These are phyloP conservation scores for Phyllostomus hastatus DNA, from an alignment of 2,113 vertebrate genomes.

Conservation along the genomic window DNA sequence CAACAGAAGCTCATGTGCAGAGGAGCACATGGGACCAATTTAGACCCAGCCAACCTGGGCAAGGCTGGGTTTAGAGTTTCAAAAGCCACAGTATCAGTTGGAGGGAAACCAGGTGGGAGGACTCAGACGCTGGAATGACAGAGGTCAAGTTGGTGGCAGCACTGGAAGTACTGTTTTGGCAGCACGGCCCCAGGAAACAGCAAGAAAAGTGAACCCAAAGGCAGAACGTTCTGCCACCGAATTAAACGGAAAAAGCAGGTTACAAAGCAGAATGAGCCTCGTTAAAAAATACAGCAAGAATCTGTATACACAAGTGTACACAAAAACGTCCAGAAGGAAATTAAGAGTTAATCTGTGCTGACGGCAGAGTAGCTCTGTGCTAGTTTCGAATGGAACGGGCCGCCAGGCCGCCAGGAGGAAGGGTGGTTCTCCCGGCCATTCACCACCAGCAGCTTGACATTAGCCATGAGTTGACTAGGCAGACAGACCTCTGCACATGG, in stretches of 20 bases:
- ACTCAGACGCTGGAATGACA: not conserved
- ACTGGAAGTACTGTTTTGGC: not conserved
- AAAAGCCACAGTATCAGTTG: not conserved
- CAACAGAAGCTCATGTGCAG: not conserved
- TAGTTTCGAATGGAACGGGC: not conserved
- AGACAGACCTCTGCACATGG: not conserved
- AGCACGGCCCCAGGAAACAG: not conserved
- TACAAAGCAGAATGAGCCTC: not conserved
- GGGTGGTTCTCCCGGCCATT: rapidly evolving
- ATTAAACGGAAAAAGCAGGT: not conserved
- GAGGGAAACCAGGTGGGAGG: not conserved
- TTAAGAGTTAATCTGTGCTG: not conserved
- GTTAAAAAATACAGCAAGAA: not conserved
- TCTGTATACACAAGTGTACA: not conserved
- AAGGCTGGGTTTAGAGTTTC: not conserved
- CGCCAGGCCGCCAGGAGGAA: not conserved
- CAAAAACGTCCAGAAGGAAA: not conserved
- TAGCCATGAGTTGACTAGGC: not conserved
- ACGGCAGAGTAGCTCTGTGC: rapidly evolving
- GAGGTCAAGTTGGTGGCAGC: not conserved
- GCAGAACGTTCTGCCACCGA: not conserved
- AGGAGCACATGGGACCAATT: not conserved
- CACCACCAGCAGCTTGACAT: not conserved
- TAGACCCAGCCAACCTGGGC: not conserved
- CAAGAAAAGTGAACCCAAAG: not conserved